These are phyloP conservation scores for Neoaliturus tenellus DNA, from an alignment of 2,888 invertebrate species.

Conservation along the genomic window DNA sequence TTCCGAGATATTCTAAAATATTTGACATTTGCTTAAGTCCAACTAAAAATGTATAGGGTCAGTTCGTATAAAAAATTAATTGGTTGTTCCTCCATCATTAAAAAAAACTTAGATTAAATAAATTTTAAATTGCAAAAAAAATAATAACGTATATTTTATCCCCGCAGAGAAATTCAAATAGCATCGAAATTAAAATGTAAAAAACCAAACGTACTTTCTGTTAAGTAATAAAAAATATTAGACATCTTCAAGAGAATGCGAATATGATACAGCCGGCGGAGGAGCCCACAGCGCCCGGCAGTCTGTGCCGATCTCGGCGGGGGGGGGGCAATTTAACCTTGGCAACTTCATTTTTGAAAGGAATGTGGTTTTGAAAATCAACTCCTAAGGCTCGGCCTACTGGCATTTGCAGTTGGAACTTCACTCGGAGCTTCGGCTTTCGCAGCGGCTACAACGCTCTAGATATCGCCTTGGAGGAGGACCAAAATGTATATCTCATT, in stretches of 20 bases:
- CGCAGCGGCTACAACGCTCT: neutral
- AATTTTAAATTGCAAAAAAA: no score
- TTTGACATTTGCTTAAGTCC: slow-evolving; percentile 15
- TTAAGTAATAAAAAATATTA: no score
- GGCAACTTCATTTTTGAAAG: slow-evolving; percentile 59
- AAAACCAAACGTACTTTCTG: no score
- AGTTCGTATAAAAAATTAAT: no score
- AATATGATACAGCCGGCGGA: neutral
- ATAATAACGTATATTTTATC: no score
- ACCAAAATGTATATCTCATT: no score
- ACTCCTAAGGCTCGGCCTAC: slow-evolving; percentile 31
- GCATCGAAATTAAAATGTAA: no score
- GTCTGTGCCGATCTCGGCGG: slow-evolving; percentile 44
- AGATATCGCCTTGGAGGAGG: neutral
- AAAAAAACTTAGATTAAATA: no score
- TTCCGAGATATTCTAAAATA: slow-evolving; percentile 10
- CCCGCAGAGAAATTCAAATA: no score
- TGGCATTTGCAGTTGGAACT: neutral
- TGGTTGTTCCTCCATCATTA: no score
- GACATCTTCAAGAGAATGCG: no score
- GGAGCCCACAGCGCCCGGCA: slow-evolving; percentile 55
- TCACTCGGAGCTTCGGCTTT: neutral
- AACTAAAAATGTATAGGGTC: no score
- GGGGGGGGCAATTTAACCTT: slow-evolving; percentile 52
- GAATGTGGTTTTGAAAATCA: slow-evolving; percentile 60